These are phyloP conservation scores for Eupeodes corollae DNA, from an alignment of 1,140 invertebrate genomes.

Conservation along the genomic window DNA sequence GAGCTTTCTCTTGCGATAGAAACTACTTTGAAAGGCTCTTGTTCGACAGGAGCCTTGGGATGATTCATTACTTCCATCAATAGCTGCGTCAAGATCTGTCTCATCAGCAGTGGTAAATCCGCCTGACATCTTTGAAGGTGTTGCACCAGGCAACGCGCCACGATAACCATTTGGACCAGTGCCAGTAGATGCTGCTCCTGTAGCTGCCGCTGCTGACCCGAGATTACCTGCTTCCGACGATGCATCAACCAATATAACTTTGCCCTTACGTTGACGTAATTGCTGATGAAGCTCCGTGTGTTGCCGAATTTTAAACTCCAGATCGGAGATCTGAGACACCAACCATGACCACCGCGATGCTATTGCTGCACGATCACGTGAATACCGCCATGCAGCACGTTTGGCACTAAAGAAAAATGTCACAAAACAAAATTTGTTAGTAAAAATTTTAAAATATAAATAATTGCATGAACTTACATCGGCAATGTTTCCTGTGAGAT, in stretches of 20 bases:
- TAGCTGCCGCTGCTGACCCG: too few species aligned
- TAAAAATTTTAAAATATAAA: neutral
- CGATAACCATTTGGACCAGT: neutral
- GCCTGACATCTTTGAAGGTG: too few species aligned
- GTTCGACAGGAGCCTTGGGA: constrained; percentile 16
- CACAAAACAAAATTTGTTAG: neutral
- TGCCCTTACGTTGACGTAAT: constrained; percentile 47
- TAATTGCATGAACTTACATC: constrained; percentile 53
- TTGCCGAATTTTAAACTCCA: constrained; percentile 85
- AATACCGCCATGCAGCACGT: constrained; percentile 75
- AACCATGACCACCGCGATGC: constrained; percentile 85
- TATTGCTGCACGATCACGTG: constrained; percentile 63
- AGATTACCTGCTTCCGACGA: constrained; percentile 10
- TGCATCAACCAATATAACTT: constrained; percentile 18
- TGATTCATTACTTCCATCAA: neutral
- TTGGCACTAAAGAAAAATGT: constrained; percentile 50
- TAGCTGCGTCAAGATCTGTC: too few species aligned
- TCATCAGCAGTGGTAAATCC: too few species aligned
- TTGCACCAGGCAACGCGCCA: neutral
- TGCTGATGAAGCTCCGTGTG: constrained; percentile 69
- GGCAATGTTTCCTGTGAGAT: constrained; percentile 57
- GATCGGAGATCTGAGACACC: constrained; percentile 78
- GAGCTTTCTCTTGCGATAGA: constrained; percentile 65
- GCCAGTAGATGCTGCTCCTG: neutral
- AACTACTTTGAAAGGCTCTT: constrained; percentile 27